These are phyloP conservation scores for Drosophila repleta DNA, from an alignment of 1,140 invertebrate genomes.

Conservation along the genomic window DNA sequence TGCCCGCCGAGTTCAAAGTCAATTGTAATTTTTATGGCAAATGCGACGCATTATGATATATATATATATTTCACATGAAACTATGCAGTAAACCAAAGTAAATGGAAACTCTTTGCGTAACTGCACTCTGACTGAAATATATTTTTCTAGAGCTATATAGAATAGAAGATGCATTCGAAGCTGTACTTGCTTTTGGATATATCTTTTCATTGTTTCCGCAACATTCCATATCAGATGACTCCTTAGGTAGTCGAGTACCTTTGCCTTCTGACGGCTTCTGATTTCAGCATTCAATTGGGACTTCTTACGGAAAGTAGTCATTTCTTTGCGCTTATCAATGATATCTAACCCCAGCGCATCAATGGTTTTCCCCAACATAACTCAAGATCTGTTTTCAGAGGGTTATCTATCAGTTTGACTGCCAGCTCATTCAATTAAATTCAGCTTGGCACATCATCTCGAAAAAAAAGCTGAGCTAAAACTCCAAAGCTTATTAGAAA, in stretches of 20 bases:
- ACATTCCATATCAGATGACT: too few relatives aligned
- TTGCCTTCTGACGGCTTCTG: neutral
- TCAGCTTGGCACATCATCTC: constrained; percentile 55
- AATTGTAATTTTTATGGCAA: constrained; percentile 78
- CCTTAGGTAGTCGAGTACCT: too few relatives aligned
- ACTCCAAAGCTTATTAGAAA: constrained; percentile 34
- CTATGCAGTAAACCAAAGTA: constrained; percentile 33
- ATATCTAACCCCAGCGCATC: too few relatives aligned
- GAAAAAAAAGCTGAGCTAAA: constrained; percentile 35
- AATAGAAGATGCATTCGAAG: neutral
- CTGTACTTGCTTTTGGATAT: too few relatives aligned
- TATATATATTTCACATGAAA: constrained; percentile 42
- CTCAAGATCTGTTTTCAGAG: neutral
- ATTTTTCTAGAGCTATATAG: too few relatives aligned
- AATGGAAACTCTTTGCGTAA: neutral
- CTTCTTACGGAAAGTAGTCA: too few relatives aligned
- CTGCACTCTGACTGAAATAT: neutral
- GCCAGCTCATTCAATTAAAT: constrained; percentile 65
- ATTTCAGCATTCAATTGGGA: too few relatives aligned
- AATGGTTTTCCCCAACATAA: neutral
- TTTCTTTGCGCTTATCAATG: too few relatives aligned
- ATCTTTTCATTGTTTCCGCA: too few relatives aligned
- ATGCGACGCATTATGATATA: constrained; percentile 68
- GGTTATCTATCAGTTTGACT: constrained; percentile 39
- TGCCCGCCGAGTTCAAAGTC: constrained; percentile 76